A percentile compares a stretch with the other conserved stretches of the same genome.
phyloP scores from a whole-genome alignment of 2,113 vertebrate species.

The Dicrurus megarhynchus region DNA sequence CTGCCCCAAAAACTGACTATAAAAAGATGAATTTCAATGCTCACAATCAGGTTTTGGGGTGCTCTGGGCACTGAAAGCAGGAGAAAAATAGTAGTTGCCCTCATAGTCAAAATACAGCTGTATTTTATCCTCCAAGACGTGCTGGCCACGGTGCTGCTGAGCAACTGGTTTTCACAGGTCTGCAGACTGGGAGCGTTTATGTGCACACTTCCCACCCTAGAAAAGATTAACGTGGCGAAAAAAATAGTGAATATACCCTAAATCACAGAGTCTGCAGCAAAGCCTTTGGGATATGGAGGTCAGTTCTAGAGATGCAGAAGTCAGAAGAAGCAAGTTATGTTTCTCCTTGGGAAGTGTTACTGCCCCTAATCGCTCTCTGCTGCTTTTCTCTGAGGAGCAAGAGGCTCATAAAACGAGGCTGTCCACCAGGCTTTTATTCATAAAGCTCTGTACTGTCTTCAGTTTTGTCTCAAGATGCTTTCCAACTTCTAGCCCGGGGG shows the following conservation, averaged over 20 bases:
- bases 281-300: neutral
- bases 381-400: neutral
- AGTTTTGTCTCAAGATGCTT: neutral
- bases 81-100: neutral
- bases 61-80: neutral
- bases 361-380: neutral
- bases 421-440: neutral
- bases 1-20: neutral
- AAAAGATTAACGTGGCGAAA: neutral
- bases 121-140: fast-evolving
- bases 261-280: neutral
- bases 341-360: neutral
- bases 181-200: neutral
- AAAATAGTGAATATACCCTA: neutral
- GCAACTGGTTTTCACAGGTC: neutral
- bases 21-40: neutral
- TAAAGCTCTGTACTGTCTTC: neutral
- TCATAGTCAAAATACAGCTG: neutral
- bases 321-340: neutral
- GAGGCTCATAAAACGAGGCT: neutral
- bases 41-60: neutral
- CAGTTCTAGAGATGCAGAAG: neutral
- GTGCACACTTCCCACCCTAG: neutral
- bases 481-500: neutral
- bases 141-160: neutral